Conservation (phyloP, 2,797 vertebrate species). For the Apogon hyalosoma region DNA sequence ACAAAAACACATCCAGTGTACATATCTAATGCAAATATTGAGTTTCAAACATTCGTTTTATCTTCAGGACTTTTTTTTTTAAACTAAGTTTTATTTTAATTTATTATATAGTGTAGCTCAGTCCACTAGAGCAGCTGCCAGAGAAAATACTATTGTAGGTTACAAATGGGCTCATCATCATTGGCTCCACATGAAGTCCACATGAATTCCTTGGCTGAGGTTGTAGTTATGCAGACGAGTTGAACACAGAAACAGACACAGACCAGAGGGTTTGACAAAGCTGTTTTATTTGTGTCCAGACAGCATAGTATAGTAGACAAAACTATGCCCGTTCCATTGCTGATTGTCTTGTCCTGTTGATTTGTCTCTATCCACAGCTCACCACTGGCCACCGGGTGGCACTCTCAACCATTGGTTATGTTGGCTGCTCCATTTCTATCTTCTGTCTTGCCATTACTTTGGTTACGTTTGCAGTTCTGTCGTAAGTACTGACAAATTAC, state of each 20-base stretch:
- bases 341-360: conserved; percentile 7
- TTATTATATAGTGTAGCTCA: conserved; percentile 1
- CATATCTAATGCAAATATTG: not conserved
- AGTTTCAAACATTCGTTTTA: not conserved
- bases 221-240: not conserved
- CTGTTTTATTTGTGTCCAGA: too few relatives aligned
- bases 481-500: conserved; percentile 87
- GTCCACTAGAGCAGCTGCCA: conserved; percentile 2
- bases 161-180: conserved; percentile 16
- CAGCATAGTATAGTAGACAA: too few relatives aligned
- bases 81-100: conserved; percentile 13
- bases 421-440: conserved; percentile 95
- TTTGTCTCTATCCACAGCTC: conserved; percentile 82
- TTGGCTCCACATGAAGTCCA: conserved; percentile 2
- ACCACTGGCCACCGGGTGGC: conserved; percentile 90
- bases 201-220: conserved; percentile 22
- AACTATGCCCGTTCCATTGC: conserved; percentile 4
- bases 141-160: conserved; percentile 25
- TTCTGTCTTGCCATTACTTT: conserved; percentile 93
- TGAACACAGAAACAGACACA: conserved; percentile 1
- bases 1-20: not conserved
- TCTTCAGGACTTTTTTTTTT: not conserved
- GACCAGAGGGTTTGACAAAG: not conserved
- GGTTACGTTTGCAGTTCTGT: conserved; percentile 94
- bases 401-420: conserved; percentile 94